Evolutionary conservation across 1,140 invertebrate species (phyloP).

Genomic region (Acromyrmex charruanus): DNA sequence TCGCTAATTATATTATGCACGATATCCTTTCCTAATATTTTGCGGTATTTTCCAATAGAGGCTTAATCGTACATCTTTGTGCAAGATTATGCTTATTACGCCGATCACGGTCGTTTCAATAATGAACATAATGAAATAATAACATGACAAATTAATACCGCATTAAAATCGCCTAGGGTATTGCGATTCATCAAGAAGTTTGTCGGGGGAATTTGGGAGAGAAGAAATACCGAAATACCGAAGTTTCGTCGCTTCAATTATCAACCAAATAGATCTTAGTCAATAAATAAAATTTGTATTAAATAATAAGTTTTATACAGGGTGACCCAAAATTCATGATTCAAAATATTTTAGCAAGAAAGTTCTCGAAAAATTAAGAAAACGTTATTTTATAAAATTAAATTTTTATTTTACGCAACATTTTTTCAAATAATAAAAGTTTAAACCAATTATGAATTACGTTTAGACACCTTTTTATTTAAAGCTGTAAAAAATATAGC

Average conservation of each 20-base stretch:
- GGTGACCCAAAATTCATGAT: no score
- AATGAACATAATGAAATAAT: slow-evolving; percentile 24
- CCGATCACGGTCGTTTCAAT: background rate
- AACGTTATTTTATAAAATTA: no score
- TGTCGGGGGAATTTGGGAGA: background rate
- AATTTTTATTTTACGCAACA: no score
- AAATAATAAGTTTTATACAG: background rate
- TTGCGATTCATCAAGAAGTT: background rate
- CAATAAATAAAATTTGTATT: background rate
- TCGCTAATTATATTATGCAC: slow-evolving; percentile 49
- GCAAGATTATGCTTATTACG: background rate
- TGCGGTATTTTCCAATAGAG: background rate
- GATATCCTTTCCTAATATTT: slow-evolving; percentile 9
- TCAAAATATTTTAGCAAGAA: no score
- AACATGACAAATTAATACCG: background rate
- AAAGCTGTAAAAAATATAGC: no score
- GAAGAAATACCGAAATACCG: background rate
- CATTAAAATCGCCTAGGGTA: background rate
- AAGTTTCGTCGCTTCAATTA: background rate
- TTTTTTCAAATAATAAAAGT: no score
- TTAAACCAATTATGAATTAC: no score
- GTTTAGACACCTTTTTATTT: no score
- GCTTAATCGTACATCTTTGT: background rate
- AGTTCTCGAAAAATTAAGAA: no score
- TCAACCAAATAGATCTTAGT: background rate